Evolutionary conservation across 1,140 invertebrate genomes (phyloP), one percentile per base, ranked within the genome.

Genomic region (Eciton burchellii): DNA sequence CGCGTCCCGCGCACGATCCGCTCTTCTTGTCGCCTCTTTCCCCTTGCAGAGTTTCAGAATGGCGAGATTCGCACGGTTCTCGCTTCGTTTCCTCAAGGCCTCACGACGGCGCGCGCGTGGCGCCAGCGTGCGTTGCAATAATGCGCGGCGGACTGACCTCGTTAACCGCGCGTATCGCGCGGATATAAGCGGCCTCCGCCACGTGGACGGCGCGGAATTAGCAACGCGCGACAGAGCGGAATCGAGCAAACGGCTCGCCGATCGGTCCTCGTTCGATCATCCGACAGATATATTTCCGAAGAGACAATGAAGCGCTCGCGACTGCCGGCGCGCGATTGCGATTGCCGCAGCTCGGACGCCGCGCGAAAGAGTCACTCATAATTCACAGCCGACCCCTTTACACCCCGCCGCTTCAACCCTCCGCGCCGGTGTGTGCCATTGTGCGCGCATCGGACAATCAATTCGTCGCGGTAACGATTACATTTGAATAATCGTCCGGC

Each of bases 81-180:
- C 65, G 21, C n/a, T n/a, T 56, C 49, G 63, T 77, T 70, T 57
- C 76, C 52, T 82, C 77, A 84, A 88, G 77, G 77, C 63, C 14
- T 11, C 19, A 21, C 19, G 45, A n/a, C 19, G 41, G 21, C 35
- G 4, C 9, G 29, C 19, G 45, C 19, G 49, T 21, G 41, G 41
- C 11, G 63, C 66, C 57, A 83, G 84, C 72, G 72, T 88, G 77
- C 62, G 63, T 63, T 35, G 43, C 54, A 72, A 82, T 84, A 85
- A 87, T 70, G 57, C 60, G 49, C 77, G 24, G 70, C 6, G 29
- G 70, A 82, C 54, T 87, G 85, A 88, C 86, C 86, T 60, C 82
- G 85, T 88, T 88, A 87, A n/a, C n/a, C n/a, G 71, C 68, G 26
- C 59, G 66, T 70, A 59, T 76, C 45, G n/a, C n/a, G n/a, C 43